Base-by-base conservation (phyloP, 2,888 invertebrate genomes). In the Drosophila helvetica region DNA sequence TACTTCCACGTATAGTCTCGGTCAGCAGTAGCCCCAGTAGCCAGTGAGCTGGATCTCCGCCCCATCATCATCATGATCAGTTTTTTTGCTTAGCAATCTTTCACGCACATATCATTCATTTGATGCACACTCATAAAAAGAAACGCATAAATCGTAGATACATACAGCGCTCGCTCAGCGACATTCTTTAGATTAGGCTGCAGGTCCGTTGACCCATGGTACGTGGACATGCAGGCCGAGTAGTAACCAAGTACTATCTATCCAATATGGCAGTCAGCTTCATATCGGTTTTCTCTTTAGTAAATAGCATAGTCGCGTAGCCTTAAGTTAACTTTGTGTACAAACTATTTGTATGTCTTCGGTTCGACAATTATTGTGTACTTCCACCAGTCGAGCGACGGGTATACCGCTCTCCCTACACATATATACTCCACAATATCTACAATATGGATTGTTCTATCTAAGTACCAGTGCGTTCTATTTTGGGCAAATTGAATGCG, bases 1-100 rank as follows among this genome's bases (percentile, higher is more conserved):
- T 92, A 92, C 77, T 92, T 92, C 80, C 92, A 92, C 85, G 92
- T 92, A 73, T 92, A 86, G 85, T n/a, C n/a, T n/a, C n/a, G n/a
- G n/a, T 25, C 54, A 25, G 30, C 27, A 43, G 52, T 15, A 15
- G 38, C 15, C 38, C 38, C 38, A 30, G 43, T 46, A 47, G 33
- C 50, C 59, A 58, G 58, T 59, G 78, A 85, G 80, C 84, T 82
- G 85, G 84, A 87, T 85, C 84, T 87, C 84, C 77, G 54, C 55
- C 51, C 52, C n/a, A n/a, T 51, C 57, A 27, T 17, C 9, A 25
- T 27, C 55, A 56, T 54, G 57, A 74, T 68, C 63, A 68, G 60
- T 67, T 68, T 50, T 65, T 56, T 82, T 79, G 82, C 79, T 69
- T 77, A 82, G 79, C 79, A 79, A 79, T 75, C 50, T 52, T 60